These are phyloP conservation scores for Salmo trutta DNA, from an alignment of 2,797 vertebrate species.

Conservation along the genomic window DNA sequence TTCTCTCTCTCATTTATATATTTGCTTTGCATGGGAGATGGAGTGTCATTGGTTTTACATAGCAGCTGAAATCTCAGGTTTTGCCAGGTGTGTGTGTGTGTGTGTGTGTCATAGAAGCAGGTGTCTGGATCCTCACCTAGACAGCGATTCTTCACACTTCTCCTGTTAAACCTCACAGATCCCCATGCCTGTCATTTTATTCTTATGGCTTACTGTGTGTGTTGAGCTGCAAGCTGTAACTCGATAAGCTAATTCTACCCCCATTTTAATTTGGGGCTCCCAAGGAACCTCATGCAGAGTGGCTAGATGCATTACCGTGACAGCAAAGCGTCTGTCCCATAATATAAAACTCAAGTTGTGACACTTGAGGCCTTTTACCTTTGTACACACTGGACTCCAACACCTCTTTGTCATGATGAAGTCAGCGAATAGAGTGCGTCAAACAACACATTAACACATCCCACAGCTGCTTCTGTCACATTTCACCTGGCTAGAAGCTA, in stretches of 20 bases:
- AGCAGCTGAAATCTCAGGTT: constrained; percentile 37
- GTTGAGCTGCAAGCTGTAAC: not conserved
- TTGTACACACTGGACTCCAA: constrained; percentile 19
- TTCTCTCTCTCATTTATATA: constrained; percentile 30
- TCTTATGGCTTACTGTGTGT: not conserved
- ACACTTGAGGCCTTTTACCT: not conserved
- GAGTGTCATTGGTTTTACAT: constrained; percentile 48
- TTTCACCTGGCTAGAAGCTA: not conserved
- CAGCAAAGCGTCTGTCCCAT: not conserved
- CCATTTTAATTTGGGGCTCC: not conserved
- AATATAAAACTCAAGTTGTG: not conserved
- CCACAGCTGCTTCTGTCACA: constrained; percentile 17
- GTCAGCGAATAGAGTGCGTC: too few relatives aligned
- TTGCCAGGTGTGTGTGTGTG: not conserved
- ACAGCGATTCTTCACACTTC: not conserved
- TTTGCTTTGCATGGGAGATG: constrained; percentile 55
- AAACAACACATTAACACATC: not conserved
- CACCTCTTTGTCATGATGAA: too few relatives aligned
- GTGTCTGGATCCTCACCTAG: not conserved
- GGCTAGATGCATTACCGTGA: not conserved
- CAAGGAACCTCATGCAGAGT: not conserved
- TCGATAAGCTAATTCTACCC: not conserved
- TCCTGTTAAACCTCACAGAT: not conserved
- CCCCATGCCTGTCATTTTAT: not conserved
- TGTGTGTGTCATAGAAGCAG: not conserved